A percentile compares a stretch with the other conserved stretches of the same genome.
Evolutionary conservation across 2,888 invertebrate genomes (phyloP).

Genomic region (Tetramorium bicarinatum): DNA sequence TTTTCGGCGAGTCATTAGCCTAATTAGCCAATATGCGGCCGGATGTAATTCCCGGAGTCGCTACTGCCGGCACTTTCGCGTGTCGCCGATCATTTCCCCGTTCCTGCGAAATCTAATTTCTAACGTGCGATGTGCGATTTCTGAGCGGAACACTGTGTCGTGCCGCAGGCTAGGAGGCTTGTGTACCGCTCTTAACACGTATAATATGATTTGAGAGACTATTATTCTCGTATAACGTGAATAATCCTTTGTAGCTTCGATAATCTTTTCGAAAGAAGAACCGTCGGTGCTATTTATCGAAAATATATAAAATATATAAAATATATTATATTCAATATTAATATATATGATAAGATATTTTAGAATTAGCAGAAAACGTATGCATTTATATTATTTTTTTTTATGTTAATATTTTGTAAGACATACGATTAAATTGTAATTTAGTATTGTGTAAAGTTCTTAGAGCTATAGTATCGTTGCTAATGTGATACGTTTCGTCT

Average conservation of each 20-base stretch:
- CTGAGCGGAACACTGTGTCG: slow-evolving; percentile 51
- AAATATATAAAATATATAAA: no score
- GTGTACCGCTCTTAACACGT: slow-evolving; percentile 28
- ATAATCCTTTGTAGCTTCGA: not conserved
- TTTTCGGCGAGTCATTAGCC: slow-evolving; percentile 70
- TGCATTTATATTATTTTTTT: not conserved
- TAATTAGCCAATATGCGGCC: slow-evolving; percentile 68
- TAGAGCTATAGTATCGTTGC: not conserved
- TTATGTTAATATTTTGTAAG: not conserved
- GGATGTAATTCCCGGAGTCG: slow-evolving; percentile 68
- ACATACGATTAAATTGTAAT: not conserved
- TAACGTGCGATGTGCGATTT: slow-evolving; percentile 54
- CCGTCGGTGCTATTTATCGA: not conserved
- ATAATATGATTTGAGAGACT: slow-evolving; percentile 24
- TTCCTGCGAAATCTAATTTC: slow-evolving; percentile 63
- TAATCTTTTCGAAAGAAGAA: slow-evolving; percentile 6
- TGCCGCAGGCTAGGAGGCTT: slow-evolving; percentile 41
- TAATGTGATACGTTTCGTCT: not conserved
- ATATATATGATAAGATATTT: not conserved
- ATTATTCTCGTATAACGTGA: slow-evolving; percentile 40
- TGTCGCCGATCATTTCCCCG: slow-evolving; percentile 64
- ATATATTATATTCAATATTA: slow-evolving; percentile 9
- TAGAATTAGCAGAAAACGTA: not conserved
- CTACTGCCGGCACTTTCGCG: slow-evolving; percentile 65
- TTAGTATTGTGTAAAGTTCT: not conserved